Evolutionary conservation across 2,797 vertebrate genomes (phyloP), one percentile per base, ranked within the genome.

Genomic region (Aythya fuligula): DNA sequence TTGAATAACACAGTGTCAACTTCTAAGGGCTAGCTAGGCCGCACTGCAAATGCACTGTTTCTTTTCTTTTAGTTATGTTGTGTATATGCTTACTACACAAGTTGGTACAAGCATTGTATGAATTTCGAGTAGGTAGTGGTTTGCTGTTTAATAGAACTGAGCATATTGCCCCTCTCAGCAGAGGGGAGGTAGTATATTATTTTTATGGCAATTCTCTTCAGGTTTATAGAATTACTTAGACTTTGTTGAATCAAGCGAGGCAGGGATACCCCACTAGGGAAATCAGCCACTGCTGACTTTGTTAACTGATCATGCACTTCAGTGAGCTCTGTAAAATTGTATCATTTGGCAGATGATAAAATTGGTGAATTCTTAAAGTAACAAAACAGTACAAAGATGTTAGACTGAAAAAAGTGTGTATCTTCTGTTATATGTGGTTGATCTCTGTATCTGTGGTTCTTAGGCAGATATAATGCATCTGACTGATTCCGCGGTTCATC

Each of bases 401-500:
- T 79, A 62, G 43, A 47, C 22, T 80, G 49, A 19, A 83, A 43
- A 80, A 60, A 89, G 66, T 22, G 36, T 80, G 18, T 17, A 25
- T 66, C 24, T 75, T 64, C 24, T 57, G 20, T 79, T 78, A 34
- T 49, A 22, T 28, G 27, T 84, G 54, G 72, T 13, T 73, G 54
- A 53, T 74, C 9, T 77, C 70, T 56, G 53, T 47, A 22, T 88
- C 51, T 81, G 49, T 89, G 86, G n/a, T 41, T 61, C 87, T 30
- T 89, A 99, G 99, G 98, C 98, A 0, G 99, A 99, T 58, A 98
- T 99, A 89, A 99, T 99, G 99, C 99, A 99, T 75, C 96, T 99
- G 62, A 99, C 98, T 0, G 99, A 99, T 13, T 93, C 98, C n/a
- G 93, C 97, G 2, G 97, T 98, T 70, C 98, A 97, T 69, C 98